Conservation (phyloP, 2,888 invertebrate species). For the Coelopa pilipes region DNA sequence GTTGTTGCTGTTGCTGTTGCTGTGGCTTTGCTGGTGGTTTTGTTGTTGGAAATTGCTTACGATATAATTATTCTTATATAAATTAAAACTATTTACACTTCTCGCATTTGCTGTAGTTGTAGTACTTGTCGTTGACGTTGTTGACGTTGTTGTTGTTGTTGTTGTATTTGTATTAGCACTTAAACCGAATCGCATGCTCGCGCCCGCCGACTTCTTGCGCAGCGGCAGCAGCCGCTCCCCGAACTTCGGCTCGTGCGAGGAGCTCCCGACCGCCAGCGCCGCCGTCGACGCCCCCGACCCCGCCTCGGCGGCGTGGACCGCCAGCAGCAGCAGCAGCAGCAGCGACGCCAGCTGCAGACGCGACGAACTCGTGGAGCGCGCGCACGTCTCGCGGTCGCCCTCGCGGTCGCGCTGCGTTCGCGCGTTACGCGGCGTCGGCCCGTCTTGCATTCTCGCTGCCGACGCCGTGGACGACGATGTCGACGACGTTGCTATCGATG, state of each 20-base stretch:
- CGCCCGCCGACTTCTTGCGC: slow-evolving; percentile 53
- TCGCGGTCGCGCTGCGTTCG: not conserved
- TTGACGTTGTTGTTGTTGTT: slow-evolving; percentile 36
- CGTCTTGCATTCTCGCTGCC: not conserved
- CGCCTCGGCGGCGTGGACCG: not conserved
- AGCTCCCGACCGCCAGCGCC: slow-evolving; percentile 44
- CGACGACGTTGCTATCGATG: too few relatives aligned
- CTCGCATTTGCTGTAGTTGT: slow-evolving; percentile 39
- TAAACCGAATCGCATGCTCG: slow-evolving; percentile 38
- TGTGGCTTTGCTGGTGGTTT: not conserved
- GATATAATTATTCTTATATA: slow-evolving; percentile 52
- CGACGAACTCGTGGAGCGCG: too few relatives aligned
- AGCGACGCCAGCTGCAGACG: too few relatives aligned
- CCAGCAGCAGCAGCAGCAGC: not conserved
- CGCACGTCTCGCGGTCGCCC: not conserved
- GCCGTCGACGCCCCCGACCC: slow-evolving; percentile 36
- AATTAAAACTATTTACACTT: slow-evolving; percentile 52
- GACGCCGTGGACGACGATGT: too few relatives aligned
- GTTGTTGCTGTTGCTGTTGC: slow-evolving; percentile 14
- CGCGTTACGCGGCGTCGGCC: not conserved
- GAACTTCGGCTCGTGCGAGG: slow-evolving; percentile 56
- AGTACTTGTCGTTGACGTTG: slow-evolving; percentile 19
- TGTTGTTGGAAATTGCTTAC: slow-evolving; percentile 42
- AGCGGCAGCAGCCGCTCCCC: slow-evolving; percentile 61
- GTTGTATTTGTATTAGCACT: slow-evolving; percentile 39